These are phyloP conservation scores for Dipodomys stephensi DNA, from an alignment of 2,113 vertebrate genomes.

Conservation along the genomic window DNA sequence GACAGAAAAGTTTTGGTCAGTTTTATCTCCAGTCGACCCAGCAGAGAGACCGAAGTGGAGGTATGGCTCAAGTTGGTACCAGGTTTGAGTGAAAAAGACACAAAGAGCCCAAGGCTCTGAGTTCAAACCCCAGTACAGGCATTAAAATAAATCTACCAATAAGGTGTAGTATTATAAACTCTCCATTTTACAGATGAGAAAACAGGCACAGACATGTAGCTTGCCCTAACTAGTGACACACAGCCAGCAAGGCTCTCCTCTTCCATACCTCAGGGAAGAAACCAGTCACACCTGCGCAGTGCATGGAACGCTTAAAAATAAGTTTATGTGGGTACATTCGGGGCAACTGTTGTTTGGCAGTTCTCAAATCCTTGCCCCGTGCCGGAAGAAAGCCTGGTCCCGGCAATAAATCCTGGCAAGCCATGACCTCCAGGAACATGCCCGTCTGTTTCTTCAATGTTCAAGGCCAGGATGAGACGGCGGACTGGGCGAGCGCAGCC, in stretches of 20 bases:
- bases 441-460: background rate
- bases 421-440: slow-evolving; percentile 25
- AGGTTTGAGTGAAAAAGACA: no score
- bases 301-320: background rate
- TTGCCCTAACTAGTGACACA: background rate
- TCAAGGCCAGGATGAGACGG: background rate
- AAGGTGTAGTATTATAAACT: background rate
- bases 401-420: background rate
- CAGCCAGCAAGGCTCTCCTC: background rate
- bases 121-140: no score
- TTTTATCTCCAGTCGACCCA: no score
- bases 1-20: no score
- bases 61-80: no score
- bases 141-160: no score
- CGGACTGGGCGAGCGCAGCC: background rate
- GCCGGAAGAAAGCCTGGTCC: slow-evolving; percentile 27
- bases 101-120: no score
- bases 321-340: background rate
- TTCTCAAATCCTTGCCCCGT: background rate
- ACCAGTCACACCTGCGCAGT: background rate
- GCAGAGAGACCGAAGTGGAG: no score
- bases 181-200: background rate
- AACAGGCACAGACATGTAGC: background rate
- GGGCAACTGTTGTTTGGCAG: background rate
- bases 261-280: background rate